Evolutionary conservation across 2,888 invertebrate species (phyloP).

Genomic region (Schrankia costaestrigalis): DNA sequence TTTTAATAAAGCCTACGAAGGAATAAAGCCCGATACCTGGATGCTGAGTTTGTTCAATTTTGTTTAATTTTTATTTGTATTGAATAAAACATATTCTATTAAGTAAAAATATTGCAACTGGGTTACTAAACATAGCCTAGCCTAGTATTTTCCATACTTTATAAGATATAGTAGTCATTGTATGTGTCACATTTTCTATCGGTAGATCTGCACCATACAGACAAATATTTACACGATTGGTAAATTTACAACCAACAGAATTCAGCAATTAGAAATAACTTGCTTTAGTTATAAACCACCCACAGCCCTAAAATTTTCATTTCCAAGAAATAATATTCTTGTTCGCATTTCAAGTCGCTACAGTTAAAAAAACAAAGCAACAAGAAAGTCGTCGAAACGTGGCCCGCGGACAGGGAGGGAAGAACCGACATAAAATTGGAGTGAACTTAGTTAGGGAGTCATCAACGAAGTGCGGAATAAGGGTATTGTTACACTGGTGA

Average conservation of each 20-base stretch:
- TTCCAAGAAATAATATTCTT: too few relatives aligned
- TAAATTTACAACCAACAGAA: neutral
- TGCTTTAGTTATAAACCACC: neutral
- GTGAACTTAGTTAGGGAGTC: constrained; percentile 48
- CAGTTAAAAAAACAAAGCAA: constrained; percentile 17
- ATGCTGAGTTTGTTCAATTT: too few relatives aligned
- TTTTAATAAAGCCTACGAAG: too few relatives aligned
- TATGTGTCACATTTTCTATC: too few relatives aligned
- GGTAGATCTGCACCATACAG: too few relatives aligned
- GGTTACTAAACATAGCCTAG: too few relatives aligned
- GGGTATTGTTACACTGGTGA: constrained; percentile 3
- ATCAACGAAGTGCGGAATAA: constrained; percentile 29
- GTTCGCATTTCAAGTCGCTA: constrained; percentile 4
- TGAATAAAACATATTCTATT: too few relatives aligned
- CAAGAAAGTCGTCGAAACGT: constrained; percentile 16
- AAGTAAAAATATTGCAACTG: too few relatives aligned
- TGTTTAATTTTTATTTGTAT: too few relatives aligned
- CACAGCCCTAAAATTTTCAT: neutral
- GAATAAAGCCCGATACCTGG: too few relatives aligned
- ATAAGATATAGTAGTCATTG: too few relatives aligned
- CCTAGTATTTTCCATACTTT: too few relatives aligned
- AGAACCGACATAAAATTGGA: constrained; percentile 33
- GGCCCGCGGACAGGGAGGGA: constrained; percentile 12
- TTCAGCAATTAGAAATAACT: neutral
- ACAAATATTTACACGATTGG: neutral